Conservation (phyloP, 1,140 invertebrate genomes). For the Cotesia vestalis region DNA sequence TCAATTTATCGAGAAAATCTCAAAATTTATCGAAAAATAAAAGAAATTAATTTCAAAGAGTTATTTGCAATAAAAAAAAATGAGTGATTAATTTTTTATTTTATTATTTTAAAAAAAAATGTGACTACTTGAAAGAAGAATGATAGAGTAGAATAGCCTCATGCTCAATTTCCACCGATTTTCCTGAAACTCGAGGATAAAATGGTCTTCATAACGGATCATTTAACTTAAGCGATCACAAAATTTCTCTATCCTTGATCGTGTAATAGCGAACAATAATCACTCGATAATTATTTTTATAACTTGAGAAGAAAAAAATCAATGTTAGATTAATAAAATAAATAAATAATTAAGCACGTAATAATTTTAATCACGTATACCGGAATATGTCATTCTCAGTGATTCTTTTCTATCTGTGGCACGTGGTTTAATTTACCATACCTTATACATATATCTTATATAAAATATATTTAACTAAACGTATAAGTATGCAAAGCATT, state of each 20-base stretch:
- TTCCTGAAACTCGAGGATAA: constrained; percentile 20
- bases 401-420: not conserved
- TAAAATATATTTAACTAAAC: no score
- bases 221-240: constrained; percentile 14
- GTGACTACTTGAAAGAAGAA: not conserved
- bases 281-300: not conserved
- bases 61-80: not conserved
- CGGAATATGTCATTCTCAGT: not conserved
- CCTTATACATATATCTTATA: no score
- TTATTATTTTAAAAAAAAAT: no score
- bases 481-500: no score
- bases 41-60: no score
- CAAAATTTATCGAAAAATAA: no score
- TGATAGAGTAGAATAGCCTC: constrained; percentile 1
- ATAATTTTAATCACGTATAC: constrained; percentile 26
- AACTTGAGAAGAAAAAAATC: not conserved
- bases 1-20: no score
- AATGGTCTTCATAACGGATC: constrained; percentile 20
- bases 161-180: constrained; percentile 28
- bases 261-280: not conserved
- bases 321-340: not conserved
- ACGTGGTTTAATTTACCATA: not conserved
- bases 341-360: constrained; percentile 12
- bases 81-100: no score
- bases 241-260: not conserved